Evolutionary conservation across 2,888 invertebrate genomes (phyloP).

Genomic region (Oligia latruncula): DNA sequence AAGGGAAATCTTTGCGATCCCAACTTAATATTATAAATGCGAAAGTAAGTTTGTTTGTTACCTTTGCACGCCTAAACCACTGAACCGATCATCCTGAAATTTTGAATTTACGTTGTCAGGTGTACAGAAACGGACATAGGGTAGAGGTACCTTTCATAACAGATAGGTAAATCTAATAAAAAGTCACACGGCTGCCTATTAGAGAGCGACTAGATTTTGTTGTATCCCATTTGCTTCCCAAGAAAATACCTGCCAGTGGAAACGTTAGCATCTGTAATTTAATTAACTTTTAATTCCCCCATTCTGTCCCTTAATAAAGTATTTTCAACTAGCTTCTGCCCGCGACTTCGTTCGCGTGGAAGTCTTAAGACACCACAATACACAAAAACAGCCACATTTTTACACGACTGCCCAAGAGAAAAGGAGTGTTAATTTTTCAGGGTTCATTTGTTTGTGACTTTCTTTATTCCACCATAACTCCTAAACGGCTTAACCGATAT

Average conservation of each 20-base stretch:
- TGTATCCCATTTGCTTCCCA: neutral
- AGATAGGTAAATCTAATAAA: neutral
- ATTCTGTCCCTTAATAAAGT: neutral
- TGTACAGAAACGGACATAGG: no score
- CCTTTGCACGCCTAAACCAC: no score
- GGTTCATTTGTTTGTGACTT: no score
- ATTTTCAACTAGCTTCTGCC: neutral
- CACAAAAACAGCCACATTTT: neutral
- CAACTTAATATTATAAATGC: no score
- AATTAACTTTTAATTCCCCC: neutral
- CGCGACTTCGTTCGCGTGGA: neutral
- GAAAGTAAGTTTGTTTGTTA: no score
- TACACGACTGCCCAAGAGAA: no score
- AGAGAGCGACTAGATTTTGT: neutral
- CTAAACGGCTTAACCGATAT: no score
- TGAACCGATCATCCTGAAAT: no score
- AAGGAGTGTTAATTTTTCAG: no score
- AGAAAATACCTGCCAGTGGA: constrained; percentile 6
- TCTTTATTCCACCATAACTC: no score
- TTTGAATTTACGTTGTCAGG: no score
- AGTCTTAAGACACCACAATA: neutral
- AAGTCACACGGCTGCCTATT: neutral
- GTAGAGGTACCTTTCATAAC: no score
- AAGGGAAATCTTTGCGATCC: neutral
- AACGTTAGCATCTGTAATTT: neutral